Percentiles rank a stretch among this genome's conserved stretches.
Conservation (phyloP, 2,113 vertebrate genomes). For the Pelvicachromis taeniatus region DNA sequence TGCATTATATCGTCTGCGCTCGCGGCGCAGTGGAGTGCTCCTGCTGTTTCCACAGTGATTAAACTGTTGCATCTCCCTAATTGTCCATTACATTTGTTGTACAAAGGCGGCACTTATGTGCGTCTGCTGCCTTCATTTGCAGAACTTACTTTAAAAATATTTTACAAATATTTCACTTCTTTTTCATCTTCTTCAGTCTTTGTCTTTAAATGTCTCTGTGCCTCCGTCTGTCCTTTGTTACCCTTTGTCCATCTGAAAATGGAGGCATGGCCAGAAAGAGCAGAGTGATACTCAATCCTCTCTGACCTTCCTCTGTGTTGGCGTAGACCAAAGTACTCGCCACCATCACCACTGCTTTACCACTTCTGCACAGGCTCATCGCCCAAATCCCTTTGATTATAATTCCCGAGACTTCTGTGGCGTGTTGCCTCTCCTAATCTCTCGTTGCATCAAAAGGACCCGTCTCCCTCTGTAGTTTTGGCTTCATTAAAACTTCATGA, state of each 20-base stretch:
- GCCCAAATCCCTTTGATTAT: conserved; percentile 23
- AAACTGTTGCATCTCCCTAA: conserved; percentile 11
- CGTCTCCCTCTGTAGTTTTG: conserved; percentile 13
- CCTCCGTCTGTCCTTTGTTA: background rate
- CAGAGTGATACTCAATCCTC: background rate
- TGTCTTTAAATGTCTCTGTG: background rate
- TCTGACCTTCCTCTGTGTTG: background rate
- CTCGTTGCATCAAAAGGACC: conserved; percentile 35
- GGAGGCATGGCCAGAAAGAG: background rate
- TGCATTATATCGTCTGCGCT: background rate
- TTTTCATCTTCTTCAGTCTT: background rate
- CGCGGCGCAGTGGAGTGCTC: background rate
- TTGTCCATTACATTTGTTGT: background rate
- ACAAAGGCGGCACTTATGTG: background rate
- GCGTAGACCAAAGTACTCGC: background rate
- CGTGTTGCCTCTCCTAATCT: background rate
- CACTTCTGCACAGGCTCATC: background rate
- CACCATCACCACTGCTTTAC: background rate
- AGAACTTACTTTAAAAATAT: background rate
- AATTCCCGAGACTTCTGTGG: background rate
- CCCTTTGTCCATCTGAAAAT: background rate
- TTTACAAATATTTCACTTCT: background rate
- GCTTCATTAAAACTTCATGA: conserved; percentile 29
- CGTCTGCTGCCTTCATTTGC: background rate
- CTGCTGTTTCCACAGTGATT: conserved; percentile 40